Conservation (phyloP, 2,888 invertebrate species). For the Magallana nippona region DNA sequence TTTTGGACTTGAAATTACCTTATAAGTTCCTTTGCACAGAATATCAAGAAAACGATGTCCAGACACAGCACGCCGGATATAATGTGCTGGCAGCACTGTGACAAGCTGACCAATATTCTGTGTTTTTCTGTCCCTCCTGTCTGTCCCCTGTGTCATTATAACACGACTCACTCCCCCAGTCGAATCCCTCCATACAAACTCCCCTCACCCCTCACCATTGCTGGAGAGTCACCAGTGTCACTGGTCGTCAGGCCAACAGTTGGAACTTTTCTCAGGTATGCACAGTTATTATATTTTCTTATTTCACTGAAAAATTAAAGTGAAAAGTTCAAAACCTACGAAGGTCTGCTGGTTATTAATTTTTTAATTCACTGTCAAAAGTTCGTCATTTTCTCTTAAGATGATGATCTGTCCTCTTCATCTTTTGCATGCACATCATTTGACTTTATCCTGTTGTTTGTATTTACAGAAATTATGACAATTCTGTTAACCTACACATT, state of each 20-base stretch:
- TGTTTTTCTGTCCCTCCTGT: conserved; percentile 36
- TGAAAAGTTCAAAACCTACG: background rate
- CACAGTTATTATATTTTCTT: background rate
- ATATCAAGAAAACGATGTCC: background rate
- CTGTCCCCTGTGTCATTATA: conserved; percentile 36
- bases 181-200: conserved; percentile 39
- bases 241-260: conserved; percentile 41
- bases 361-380: too few species aligned
- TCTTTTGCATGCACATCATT: background rate
- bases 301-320: too few species aligned
- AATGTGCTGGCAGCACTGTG: conserved; percentile 42
- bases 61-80: conserved; percentile 21
- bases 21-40: too few species aligned
- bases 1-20: too few species aligned
- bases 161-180: conserved; percentile 19
- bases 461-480: conserved; percentile 15
- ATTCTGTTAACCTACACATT: conserved; percentile 12
- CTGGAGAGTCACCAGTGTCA: conserved; percentile 11
- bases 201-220: conserved; percentile 33
- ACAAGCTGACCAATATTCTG: conserved; percentile 34
- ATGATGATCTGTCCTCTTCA: background rate
- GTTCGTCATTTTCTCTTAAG: too few species aligned
- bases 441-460: background rate
- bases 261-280: conserved; percentile 41
- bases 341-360: too few species aligned